phyloP scores from a whole-genome alignment of 2,113 vertebrate species.

The Hippolais icterina region DNA sequence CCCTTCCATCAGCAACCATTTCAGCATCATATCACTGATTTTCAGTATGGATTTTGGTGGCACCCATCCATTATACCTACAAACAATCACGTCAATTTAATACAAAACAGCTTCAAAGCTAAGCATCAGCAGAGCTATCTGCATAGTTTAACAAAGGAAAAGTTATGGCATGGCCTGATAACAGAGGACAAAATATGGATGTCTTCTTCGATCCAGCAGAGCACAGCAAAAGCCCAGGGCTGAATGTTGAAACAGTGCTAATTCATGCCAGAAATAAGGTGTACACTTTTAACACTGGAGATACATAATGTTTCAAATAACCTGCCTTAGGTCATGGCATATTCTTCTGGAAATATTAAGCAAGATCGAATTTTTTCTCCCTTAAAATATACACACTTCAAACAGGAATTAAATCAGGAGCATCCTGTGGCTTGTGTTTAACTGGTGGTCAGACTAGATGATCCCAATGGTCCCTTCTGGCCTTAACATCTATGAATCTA shows the following conservation, averaged over 20 bases:
- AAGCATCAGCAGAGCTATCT: neutral
- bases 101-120: neutral
- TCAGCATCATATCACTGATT: neutral
- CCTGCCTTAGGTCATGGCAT: neutral
- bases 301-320: slow-evolving; percentile 1
- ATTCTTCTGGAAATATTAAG: slow-evolving; percentile 16
- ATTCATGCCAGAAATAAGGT: neutral
- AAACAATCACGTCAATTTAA: neutral
- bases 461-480: slow-evolving; percentile 10
- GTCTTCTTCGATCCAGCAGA: neutral
- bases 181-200: neutral
- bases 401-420: neutral
- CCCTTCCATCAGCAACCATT: neutral
- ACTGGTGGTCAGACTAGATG: neutral
- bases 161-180: neutral
- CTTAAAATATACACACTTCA: neutral
- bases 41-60: neutral
- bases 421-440: neutral
- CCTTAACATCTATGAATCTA: slow-evolving; percentile 10
- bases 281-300: neutral
- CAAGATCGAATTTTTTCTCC: neutral
- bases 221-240: neutral
- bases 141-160: neutral
- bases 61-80: neutral
- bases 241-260: neutral